Percentiles rank a stretch among this genome's conserved stretches.
These are phyloP conservation scores for Athrips mouffetella DNA, from an alignment of 2,888 invertebrate genomes.

Conservation along the genomic window DNA sequence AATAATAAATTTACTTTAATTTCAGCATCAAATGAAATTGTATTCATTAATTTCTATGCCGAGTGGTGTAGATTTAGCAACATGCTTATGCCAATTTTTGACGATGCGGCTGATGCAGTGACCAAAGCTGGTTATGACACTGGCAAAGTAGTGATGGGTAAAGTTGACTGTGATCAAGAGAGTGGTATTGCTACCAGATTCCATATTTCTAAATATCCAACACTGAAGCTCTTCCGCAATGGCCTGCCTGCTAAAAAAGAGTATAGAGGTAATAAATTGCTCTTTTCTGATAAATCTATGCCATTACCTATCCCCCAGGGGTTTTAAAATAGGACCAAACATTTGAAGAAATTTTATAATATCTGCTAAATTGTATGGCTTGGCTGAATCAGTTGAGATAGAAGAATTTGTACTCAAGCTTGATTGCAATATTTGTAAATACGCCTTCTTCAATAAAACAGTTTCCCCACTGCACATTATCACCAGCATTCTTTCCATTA, in stretches of 20 bases:
- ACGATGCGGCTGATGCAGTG: constrained; percentile 95
- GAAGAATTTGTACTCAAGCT: too few relatives aligned
- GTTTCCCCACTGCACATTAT: too few relatives aligned
- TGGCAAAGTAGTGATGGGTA: constrained; percentile 94
- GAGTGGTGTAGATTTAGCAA: constrained; percentile 99
- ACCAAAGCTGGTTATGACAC: constrained; percentile 85
- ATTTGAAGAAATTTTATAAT: background rate
- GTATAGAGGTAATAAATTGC: constrained; percentile 83
- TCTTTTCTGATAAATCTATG: constrained; percentile 12
- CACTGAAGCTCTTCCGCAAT: constrained; percentile 95
- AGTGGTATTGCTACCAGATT: constrained; percentile 91
- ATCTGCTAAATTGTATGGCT: too few relatives aligned
- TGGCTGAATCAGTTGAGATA: too few relatives aligned
- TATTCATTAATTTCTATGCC: constrained; percentile 99
- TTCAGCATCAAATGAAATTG: constrained; percentile 96
- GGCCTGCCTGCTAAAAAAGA: constrained; percentile 94
- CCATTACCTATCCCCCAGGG: too few relatives aligned
- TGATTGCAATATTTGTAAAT: too few relatives aligned
- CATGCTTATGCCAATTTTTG: constrained; percentile 96
- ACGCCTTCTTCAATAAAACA: too few relatives aligned
- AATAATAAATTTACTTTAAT: constrained; percentile 36
- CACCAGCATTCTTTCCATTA: too few relatives aligned
- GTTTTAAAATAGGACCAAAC: too few relatives aligned
- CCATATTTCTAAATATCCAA: constrained; percentile 99
- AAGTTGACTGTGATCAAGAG: constrained; percentile 98